Base-by-base conservation (phyloP, 2,888 invertebrate species). In the Anoplius nigerrimus region DNA sequence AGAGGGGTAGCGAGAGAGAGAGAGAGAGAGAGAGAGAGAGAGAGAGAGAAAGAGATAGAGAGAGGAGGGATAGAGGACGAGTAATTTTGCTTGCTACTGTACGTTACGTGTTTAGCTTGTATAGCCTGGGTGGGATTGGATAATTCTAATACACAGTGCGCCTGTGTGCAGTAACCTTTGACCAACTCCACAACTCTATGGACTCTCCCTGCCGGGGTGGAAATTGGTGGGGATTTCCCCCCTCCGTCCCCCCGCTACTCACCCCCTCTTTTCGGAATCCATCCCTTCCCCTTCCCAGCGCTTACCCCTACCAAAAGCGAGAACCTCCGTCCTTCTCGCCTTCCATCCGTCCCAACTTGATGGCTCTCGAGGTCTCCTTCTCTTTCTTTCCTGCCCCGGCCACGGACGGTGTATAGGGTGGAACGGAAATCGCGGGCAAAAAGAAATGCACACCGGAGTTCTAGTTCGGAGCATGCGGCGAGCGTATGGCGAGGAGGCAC, bases 101-200 rank as follows among this genome's bases (percentile, higher is more conserved):
- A 78, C 75, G 71, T 79, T 77, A 75, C 69, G 72, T 74, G 73
- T 78, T 79, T 72, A 66, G 71, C 63, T 68, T 65, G 68, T 66
- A 57, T 69, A 74, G 73, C 57, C 51, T 64, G 61, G 72, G 72
- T 74, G 78, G 79, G 77, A 80, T 81, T 79, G 82, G 77, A 80
- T 83, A 82, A 84, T 84, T 84, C 80, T 82, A 84, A 84, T 80
- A 81, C 78, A 80, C 78, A 76, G 79, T 78, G 75, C 69, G 66
- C 63, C 66, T 74, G 70, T 78, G 59, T 69, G 70, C 34, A 34
- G 72, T 78, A 78, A 82, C 83, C 84, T 84, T 83, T 84, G 82
- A 82, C 82, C 84, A 76, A 76, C 72, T 80, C 69, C 63, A 59
- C 74, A 77, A 76, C 75, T 69, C 70, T 53, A 71, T 74, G 69